These are phyloP conservation scores for Rhagoletis zephyria DNA, from an alignment of 1,140 invertebrate genomes.

Conservation along the genomic window DNA sequence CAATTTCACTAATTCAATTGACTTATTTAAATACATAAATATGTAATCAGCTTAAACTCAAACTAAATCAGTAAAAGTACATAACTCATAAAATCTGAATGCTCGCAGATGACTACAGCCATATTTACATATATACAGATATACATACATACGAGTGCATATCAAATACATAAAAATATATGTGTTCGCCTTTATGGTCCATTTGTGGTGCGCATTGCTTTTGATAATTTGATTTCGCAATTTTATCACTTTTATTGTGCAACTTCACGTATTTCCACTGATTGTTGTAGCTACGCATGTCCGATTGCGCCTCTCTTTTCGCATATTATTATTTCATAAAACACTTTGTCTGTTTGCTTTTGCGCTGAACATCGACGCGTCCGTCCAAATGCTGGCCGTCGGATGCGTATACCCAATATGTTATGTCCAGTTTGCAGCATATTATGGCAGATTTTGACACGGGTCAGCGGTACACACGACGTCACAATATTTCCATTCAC, in stretches of 20 bases:
- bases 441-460: conserved; percentile 51
- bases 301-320: too few species aligned
- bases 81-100: too few species aligned
- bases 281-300: not conserved
- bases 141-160: too few species aligned
- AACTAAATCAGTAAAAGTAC: too few species aligned
- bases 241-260: not conserved
- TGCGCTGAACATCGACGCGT: not conserved
- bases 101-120: too few species aligned
- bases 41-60: too few species aligned
- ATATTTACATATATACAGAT: too few species aligned
- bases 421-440: conserved; percentile 29
- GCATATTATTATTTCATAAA: not conserved
- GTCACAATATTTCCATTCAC: conserved; percentile 41
- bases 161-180: too few species aligned
- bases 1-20: not conserved
- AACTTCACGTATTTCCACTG: not conserved
- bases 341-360: not conserved
- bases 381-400: not conserved
- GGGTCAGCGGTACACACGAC: conserved; percentile 41
- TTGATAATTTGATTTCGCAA: not conserved
- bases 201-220: not conserved
- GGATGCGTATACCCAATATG: not conserved
- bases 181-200: too few species aligned
- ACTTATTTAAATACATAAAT: not conserved